A percentile compares a stretch with the other conserved stretches of the same genome.
Conservation (phyloP, 2,113 vertebrate genomes). For the Melospiza georgiana region DNA sequence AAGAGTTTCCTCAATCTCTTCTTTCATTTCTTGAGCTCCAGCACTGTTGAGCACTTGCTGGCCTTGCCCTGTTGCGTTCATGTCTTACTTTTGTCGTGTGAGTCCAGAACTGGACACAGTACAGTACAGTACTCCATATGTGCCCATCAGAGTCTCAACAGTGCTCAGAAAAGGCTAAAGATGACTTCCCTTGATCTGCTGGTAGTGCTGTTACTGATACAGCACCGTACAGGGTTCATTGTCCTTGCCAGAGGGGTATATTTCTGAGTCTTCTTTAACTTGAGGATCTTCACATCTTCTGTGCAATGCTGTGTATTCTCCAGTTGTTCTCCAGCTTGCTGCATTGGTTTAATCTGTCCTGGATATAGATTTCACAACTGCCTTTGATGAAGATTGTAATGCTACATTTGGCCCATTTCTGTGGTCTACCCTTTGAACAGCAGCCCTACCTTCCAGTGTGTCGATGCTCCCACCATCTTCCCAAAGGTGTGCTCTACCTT, state of each 20-base stretch:
- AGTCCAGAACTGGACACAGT: not conserved
- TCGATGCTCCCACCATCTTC: not conserved
- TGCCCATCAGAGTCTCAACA: not conserved
- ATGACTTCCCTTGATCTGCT: not conserved
- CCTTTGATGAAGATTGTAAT: not conserved
- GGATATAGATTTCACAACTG: not conserved
- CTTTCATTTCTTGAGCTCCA: not conserved
- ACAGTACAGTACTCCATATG: not conserved
- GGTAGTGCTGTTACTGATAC: not conserved
- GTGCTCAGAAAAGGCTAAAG: not conserved
- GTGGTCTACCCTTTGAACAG: not conserved
- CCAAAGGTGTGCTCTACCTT: not conserved
- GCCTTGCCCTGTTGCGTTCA: not conserved
- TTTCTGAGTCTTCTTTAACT: not conserved
- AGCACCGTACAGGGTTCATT: rapidly evolving
- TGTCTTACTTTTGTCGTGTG: not conserved
- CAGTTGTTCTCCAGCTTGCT: not conserved
- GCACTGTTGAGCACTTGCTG: not conserved
- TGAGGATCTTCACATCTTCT: not conserved
- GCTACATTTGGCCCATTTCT: not conserved
- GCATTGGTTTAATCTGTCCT: not conserved
- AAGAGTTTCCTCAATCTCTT: not conserved
- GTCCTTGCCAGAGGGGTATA: not conserved
- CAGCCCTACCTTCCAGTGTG: not conserved
- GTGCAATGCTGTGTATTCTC: not conserved